Evolutionary conservation across 30 jellyfish, hydroid and myxozoan species (phyloP).

Genomic region (Aurelia sp.): DNA sequence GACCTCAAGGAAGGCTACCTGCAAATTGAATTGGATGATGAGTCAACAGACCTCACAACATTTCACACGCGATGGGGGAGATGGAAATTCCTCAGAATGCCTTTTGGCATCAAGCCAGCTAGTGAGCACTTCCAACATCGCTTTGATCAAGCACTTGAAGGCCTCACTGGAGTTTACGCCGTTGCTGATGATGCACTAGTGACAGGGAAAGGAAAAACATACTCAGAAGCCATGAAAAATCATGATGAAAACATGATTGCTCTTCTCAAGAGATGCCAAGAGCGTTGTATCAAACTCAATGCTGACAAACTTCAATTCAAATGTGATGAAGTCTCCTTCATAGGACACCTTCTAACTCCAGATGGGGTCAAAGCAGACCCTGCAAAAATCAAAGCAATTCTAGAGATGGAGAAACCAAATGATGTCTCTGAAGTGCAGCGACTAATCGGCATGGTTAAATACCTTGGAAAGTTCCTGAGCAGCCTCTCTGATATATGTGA

Average conservation of each 20-base stretch:
- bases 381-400: neutral
- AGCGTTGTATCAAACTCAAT: conserved; percentile 3
- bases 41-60: neutral
- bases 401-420: no score
- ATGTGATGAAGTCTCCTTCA: conserved; percentile 6
- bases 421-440: no score
- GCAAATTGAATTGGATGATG: no score
- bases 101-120: conserved; percentile 15
- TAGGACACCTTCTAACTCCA: conserved; percentile 29
- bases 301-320: conserved; percentile 27
- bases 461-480: no score
- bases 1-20: no score
- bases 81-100: conserved; percentile 27
- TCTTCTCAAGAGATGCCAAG: conserved; percentile 23
- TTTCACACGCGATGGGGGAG: conserved; percentile 29
- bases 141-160: no score
- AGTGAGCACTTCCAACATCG: conserved; percentile 19
- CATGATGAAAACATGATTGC: conserved; percentile 30
- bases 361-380: conserved; percentile 27
- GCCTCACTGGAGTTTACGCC: conserved; percentile 10
- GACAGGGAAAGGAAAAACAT: no score
- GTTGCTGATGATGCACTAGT: conserved; percentile 41
- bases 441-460: no score
- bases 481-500: neutral
- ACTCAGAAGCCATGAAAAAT: conserved; percentile 1